Conservation (phyloP, 2,797 vertebrate species). For the Anomalospiza imberbis region DNA sequence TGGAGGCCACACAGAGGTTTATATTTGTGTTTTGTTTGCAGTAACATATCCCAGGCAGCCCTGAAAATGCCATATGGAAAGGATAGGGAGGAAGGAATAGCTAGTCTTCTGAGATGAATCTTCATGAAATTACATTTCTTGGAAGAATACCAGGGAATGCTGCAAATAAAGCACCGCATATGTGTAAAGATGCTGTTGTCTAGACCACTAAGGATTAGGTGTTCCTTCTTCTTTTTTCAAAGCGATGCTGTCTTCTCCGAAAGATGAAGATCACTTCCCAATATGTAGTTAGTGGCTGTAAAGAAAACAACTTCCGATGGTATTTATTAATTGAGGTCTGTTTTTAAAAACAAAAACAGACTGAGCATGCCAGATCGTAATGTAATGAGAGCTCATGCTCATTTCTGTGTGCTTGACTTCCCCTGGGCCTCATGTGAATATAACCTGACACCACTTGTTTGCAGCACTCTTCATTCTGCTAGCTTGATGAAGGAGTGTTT, state of each 20-base stretch:
- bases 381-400: not conserved
- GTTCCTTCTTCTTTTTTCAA: constrained; percentile 37
- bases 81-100: not conserved
- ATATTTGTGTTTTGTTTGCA: not conserved
- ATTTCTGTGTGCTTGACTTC: not conserved
- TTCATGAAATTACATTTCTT: constrained; percentile 46
- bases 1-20: not conserved
- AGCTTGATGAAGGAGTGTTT: not conserved
- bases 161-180: constrained; percentile 27
- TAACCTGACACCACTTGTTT: not conserved
- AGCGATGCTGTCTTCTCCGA: not conserved
- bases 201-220: constrained; percentile 63
- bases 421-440: not conserved
- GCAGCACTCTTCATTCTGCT: not conserved
- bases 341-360: not conserved
- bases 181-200: constrained; percentile 44
- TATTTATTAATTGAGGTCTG: not conserved
- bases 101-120: constrained; percentile 31
- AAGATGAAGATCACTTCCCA: not conserved
- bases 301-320: not conserved
- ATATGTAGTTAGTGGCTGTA: not conserved
- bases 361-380: not conserved
- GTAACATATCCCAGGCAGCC: not conserved
- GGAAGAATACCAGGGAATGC: constrained; percentile 49
- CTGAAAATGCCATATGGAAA: constrained; percentile 4